Percentiles rank a stretch among this genome's conserved stretches.
Evolutionary conservation across 2,113 vertebrate species (phyloP).

Genomic region (Pachyramphus minor): DNA sequence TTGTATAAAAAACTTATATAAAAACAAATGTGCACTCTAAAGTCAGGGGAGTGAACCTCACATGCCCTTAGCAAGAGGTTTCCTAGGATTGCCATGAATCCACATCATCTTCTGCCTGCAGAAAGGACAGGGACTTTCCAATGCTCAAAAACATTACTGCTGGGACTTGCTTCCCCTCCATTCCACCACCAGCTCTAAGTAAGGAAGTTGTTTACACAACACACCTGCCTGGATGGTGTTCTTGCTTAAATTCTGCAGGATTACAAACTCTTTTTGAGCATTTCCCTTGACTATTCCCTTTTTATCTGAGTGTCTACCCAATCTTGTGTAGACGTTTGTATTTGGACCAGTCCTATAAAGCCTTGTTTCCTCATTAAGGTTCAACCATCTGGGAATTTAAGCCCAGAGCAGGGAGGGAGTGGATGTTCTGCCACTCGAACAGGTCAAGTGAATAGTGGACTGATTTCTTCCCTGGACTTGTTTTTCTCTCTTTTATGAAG

Average conservation of each 20-base stretch:
- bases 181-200: background rate
- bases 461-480: background rate
- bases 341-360: background rate
- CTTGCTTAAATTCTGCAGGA: background rate
- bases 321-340: background rate
- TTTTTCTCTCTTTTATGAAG: background rate
- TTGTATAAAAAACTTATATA: background rate
- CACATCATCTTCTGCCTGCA: background rate
- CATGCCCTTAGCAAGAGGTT: background rate
- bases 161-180: background rate
- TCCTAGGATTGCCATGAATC: background rate
- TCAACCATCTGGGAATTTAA: background rate
- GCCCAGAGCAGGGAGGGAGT: background rate
- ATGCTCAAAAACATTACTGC: background rate
- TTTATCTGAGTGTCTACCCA: background rate
- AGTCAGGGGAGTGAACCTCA: background rate
- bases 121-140: background rate
- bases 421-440: background rate
- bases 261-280: background rate
- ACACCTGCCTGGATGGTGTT: background rate
- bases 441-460: background rate
- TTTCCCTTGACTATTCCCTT: background rate
- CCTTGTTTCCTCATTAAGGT: background rate
- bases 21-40: background rate
- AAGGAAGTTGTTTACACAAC: background rate